A percentile compares a stretch with the other conserved stretches of the same genome.
Evolutionary conservation across 2,888 invertebrate species (phyloP).

Genomic region (Ryuthela nishihirai): DNA sequence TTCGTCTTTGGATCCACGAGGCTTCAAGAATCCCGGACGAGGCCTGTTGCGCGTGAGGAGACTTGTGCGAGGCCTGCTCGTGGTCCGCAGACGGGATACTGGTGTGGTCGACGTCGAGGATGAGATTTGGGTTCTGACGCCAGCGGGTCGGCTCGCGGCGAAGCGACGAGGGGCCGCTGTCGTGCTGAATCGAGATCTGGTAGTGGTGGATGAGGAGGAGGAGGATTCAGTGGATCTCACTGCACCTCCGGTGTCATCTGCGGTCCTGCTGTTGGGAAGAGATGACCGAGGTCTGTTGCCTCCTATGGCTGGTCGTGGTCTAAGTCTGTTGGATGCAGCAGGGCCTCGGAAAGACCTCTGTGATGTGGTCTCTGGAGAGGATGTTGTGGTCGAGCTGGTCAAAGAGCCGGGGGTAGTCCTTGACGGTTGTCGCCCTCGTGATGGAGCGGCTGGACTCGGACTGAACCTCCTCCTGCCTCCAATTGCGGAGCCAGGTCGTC

Average conservation of each 20-base stretch:
- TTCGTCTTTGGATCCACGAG: constrained; percentile 4
- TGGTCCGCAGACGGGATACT: constrained; percentile 16
- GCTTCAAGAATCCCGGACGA: constrained; percentile 21
- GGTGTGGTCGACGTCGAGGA: neutral
- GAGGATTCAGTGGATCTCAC: neutral
- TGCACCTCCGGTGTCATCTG: neutral
- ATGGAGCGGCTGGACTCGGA: neutral
- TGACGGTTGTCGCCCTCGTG: neutral
- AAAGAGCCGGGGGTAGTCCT: neutral
- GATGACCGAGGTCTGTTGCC: neutral
- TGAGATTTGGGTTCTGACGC: neutral
- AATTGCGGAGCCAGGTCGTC: constrained; percentile 8
- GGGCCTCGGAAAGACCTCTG: constrained; percentile 10
- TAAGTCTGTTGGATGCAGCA: neutral
- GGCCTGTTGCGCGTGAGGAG: neutral
- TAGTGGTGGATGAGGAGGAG: constrained; percentile 5
- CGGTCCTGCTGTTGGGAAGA: neutral
- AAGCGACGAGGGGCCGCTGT: no score
- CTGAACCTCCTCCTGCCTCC: constrained; percentile 6
- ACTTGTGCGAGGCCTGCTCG: constrained; percentile 5
- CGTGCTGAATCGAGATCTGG: no score
- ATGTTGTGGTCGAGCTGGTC: constrained; percentile 11
- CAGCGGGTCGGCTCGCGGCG: neutral
- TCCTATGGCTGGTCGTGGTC: constrained; percentile 10
- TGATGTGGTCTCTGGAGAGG: constrained; percentile 7